Evolutionary conservation across 2,888 invertebrate genomes (phyloP).

Genomic region (Limnephilus auricula): DNA sequence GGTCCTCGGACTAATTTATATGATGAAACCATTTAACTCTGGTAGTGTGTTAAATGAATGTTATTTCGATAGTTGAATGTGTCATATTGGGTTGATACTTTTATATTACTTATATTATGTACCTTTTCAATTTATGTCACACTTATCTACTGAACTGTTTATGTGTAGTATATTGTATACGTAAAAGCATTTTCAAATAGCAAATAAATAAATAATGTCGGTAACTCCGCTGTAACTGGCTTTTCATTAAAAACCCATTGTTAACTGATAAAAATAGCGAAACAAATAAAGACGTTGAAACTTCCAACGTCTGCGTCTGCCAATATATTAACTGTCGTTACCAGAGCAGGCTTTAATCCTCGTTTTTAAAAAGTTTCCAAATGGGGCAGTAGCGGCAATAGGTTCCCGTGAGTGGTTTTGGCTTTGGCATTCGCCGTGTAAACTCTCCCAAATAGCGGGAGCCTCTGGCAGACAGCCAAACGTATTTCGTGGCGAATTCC

Average conservation of each 20-base stretch:
- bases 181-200: too few relatives aligned
- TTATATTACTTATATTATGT: too few relatives aligned
- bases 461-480: neutral
- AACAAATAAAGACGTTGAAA: neutral
- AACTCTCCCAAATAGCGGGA: neutral
- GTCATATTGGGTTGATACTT: too few relatives aligned
- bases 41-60: too few relatives aligned
- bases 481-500: neutral
- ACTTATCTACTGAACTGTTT: too few relatives aligned
- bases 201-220: too few relatives aligned
- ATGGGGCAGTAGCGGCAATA: neutral
- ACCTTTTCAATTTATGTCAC: too few relatives aligned
- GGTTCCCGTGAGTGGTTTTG: neutral
- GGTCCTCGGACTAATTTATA: too few relatives aligned
- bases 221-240: neutral
- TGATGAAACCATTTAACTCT: too few relatives aligned
- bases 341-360: neutral
- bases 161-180: too few relatives aligned
- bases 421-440: neutral
- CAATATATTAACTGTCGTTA: neutral
- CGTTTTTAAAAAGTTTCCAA: neutral
- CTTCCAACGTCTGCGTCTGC: neutral
- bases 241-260: neutral
- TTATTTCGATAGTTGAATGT: too few relatives aligned
- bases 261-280: neutral